Evolutionary conservation across 2,113 vertebrate genomes (phyloP), one percentile per base, ranked within the genome.

Genomic region (Ciconia maguari): DNA sequence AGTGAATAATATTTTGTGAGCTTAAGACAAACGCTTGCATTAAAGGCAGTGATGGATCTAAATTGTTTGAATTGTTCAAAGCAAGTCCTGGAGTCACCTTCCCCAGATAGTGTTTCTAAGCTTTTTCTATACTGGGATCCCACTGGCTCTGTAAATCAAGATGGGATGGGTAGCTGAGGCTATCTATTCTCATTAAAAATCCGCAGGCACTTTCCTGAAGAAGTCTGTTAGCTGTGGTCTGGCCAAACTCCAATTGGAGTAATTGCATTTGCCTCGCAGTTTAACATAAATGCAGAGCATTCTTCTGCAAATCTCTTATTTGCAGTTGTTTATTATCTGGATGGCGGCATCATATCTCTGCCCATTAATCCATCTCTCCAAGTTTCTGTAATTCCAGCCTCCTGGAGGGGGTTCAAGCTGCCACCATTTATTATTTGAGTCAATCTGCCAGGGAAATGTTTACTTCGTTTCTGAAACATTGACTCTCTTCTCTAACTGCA

Each of bases 351-450:
- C 62, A 1, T 62, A 58, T 83, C 92, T 83, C 82, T 94, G 93
- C 62, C 90, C 79, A 70, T 92, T 94, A 88, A 93, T 92, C 84
- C 17, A 0, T 71, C 89, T 87, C 77, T 80, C 69, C 1, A 1
- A 69, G 58, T 54, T 57, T 78, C 81, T 90, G 7, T 83, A 57
- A 20, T 82, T 79, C 49, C 77, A 96, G 55, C 20, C 42, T 91
- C 71, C 79, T 92, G 79, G 83, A 94, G 64, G 38, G 69, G 51
- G 18, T 80, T 90, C 86, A 90, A 69, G 79, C 92, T 96, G 88
- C 88, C 90, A 69, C 72, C 76, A 64, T 89, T 92, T 84, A 87
- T 95, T 95, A 89, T 70, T 83, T 29, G 88, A 95, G 72, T 90
- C 94, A 58, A 5, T 64, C 86, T 95, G 83, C 88, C 75, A 90